Conservation (phyloP, 2,797 vertebrate species). For the Remorina albescens region DNA sequence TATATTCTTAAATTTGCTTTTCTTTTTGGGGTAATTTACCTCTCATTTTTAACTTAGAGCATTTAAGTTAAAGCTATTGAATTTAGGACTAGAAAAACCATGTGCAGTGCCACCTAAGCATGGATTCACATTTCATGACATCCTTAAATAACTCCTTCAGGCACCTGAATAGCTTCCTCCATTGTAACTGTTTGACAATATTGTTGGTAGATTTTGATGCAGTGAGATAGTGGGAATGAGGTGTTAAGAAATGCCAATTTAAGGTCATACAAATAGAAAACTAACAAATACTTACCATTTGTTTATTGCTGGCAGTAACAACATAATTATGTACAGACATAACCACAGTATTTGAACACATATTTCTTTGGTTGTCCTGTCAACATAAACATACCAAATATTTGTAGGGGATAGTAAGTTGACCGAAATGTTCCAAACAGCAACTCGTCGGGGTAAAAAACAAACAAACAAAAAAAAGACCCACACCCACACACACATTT, state of each 20-base stretch:
- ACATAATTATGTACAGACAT: not conserved
- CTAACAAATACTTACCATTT: not conserved
- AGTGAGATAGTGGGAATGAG: not conserved
- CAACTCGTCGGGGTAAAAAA: conserved; percentile 44
- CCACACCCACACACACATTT: no score
- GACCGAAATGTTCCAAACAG: conserved; percentile 34
- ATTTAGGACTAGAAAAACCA: conserved; percentile 1
- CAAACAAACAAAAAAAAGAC: no score
- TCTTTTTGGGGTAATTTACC: not conserved
- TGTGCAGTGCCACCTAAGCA: not conserved
- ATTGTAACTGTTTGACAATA: not conserved
- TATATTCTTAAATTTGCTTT: not conserved
- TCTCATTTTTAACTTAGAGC: not conserved
- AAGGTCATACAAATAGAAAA: not conserved
- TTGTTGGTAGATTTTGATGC: not conserved
- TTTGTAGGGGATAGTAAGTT: conserved; percentile 12
- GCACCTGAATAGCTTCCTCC: not conserved
- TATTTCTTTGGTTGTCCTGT: conserved; percentile 23
- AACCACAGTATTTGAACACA: not conserved
- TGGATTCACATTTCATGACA: conserved; percentile 24
- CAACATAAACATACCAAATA: conserved; percentile 16
- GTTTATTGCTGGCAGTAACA: not conserved
- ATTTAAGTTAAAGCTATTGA: not conserved
- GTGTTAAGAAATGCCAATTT: not conserved
- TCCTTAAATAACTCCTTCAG: conserved; percentile 1